Evolutionary conservation across 1,140 invertebrate species (phyloP), one percentile per base, ranked within the genome.

Genomic region (Chelonus insularis): DNA sequence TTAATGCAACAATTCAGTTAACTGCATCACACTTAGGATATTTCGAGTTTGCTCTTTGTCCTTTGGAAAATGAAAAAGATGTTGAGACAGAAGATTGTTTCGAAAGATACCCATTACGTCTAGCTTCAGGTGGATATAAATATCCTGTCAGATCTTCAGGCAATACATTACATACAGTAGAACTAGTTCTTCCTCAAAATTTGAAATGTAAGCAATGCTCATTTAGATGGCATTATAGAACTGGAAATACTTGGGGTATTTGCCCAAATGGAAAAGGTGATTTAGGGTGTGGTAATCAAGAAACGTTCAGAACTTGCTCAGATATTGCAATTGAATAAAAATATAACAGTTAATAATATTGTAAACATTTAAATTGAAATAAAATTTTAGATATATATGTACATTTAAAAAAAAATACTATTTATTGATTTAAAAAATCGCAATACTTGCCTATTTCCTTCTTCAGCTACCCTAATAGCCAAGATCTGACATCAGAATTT

Each of bases 81-180:
- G 60, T 68, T 1, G 84, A 84, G 51, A 82, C 79, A 1, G 84
- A 88, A 65, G 81, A 82, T 1, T 88, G 87, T 70, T 83, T 88
- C 62, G 72, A 84, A 14, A 67, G 78, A 55, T 23, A 67, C 25
- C 64, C 60, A 6, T 66, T 89, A 16, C 59, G 67, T 7, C 70
- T 86, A 20, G 76, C 74, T 12, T 80, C 86, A 69, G 81, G 82
- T 12, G 79, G 72, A 4, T 66, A 62, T 4, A 29, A 48, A 1
- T 68, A 57, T 39, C 18, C 2, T 1, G n/a, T 50, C 8, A 55
- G 0, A 37, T 50, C 18, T 14, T 4, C 2, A 20, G 6, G 8
- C 23, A 54, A 16, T 16, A 11, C 8, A n/a, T 29, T 37, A 18
- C 54, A 62, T 16, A 2, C 56, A 8, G 12, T 62, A 0, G 25